Percentiles rank a stretch among this genome's conserved stretches.
phyloP scores from a whole-genome alignment of 2,888 invertebrate genomes.

The Geophilus truncorum region DNA sequence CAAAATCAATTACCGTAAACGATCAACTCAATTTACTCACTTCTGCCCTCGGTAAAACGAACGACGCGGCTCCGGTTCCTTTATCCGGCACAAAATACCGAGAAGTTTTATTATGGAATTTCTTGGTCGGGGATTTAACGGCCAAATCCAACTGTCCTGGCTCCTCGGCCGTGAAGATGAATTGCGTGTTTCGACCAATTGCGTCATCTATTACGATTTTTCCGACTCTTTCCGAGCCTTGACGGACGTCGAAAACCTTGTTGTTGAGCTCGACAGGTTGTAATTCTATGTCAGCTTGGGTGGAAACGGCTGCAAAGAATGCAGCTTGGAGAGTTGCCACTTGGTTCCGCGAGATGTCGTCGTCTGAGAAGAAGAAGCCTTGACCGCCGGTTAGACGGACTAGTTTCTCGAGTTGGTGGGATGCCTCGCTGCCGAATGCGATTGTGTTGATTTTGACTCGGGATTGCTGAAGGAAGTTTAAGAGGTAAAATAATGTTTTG shows the following conservation, averaged over 20 bases:
- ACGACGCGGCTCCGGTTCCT: not conserved
- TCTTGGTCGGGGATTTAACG: not conserved
- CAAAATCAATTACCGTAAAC: not conserved
- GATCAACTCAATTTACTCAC: not conserved
- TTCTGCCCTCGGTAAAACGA: constrained; percentile 13
- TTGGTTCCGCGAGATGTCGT: constrained; percentile 32
- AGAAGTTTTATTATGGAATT: not conserved
- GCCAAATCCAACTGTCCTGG: not conserved
- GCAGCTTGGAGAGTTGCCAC: constrained; percentile 33
- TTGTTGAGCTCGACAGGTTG: constrained; percentile 33
- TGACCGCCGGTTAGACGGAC: constrained; percentile 36
- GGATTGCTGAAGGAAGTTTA: not conserved
- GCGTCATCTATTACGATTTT: constrained; percentile 30
- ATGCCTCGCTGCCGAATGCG: constrained; percentile 36
- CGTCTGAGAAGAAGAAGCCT: constrained; percentile 38
- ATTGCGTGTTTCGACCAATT: constrained; percentile 30
- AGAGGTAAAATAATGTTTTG: no score
- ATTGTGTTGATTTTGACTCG: constrained; percentile 36
- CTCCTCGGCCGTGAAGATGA: constrained; percentile 27
- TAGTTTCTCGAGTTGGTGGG: constrained; percentile 35
- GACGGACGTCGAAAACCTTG: not conserved
- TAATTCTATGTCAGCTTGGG: constrained; percentile 37
- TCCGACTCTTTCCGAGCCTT: not conserved
- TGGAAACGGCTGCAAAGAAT: constrained; percentile 35
- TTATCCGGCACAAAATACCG: not conserved